Evolutionary conservation across 2,888 invertebrate species (phyloP).

Genomic region (Ormyrus labotus): DNA sequence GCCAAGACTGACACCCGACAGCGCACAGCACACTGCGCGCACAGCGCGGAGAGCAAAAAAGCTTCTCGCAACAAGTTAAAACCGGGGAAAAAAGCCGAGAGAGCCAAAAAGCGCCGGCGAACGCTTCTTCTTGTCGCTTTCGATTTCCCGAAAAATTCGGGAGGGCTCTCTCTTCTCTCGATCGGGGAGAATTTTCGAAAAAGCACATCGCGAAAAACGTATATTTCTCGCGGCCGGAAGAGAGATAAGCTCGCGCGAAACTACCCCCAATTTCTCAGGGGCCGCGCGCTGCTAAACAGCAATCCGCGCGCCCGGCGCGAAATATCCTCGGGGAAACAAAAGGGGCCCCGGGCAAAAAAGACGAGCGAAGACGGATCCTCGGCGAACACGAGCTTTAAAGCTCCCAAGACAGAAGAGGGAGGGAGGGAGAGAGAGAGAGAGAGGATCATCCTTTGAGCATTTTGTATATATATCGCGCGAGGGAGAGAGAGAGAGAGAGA

Average conservation of each 20-base stretch:
- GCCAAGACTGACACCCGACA: background rate
- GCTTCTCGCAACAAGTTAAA: no score
- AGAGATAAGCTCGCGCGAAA: no score
- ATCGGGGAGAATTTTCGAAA: no score
- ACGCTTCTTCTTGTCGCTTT: no score
- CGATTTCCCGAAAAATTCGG: no score
- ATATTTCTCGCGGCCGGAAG: no score
- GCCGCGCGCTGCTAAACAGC: slow-evolving; percentile 18
- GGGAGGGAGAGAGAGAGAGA: background rate
- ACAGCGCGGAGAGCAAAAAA: no score
- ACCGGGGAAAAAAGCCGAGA: no score
- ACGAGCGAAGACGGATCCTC: slow-evolving; percentile 1
- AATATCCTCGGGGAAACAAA: background rate
- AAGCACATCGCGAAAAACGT: no score
- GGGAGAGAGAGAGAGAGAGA: background rate
- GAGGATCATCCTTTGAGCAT: slow-evolving; percentile 52
- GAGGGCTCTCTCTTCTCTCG: no score
- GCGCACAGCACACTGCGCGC: no score
- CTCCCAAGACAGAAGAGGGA: slow-evolving; percentile 36
- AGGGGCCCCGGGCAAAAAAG: background rate
- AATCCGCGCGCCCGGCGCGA: slow-evolving; percentile 19
- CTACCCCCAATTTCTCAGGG: slow-evolving; percentile 39
- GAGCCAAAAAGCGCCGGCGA: no score
- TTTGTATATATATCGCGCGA: slow-evolving; percentile 29
- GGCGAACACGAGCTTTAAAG: slow-evolving; percentile 44